Conservation (phyloP, 2,888 invertebrate genomes). For the Leptinotarsa rubiginosa region DNA sequence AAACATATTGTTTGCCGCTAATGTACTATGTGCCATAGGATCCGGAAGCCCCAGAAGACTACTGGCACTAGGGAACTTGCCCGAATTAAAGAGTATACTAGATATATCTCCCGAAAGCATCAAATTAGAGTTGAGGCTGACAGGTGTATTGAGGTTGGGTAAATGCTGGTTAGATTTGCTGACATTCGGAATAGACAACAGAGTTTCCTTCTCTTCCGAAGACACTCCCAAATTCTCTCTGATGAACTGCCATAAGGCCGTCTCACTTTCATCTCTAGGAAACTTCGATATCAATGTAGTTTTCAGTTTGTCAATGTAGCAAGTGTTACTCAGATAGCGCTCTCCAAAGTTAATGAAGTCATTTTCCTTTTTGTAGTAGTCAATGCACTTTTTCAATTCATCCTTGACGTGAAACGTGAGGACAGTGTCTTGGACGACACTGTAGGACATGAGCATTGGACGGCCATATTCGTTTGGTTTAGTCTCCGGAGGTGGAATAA, state of each 20-base stretch:
- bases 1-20: conserved; percentile 84
- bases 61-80: conserved; percentile 74
- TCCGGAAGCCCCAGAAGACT: conserved; percentile 77
- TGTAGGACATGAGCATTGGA: conserved; percentile 91
- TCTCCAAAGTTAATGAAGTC: conserved; percentile 77
- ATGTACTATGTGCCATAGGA: conserved; percentile 80
- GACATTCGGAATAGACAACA: conserved; percentile 70
- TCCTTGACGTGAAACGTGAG: conserved; percentile 84
- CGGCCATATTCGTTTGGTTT: conserved; percentile 92
- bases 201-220: conserved; percentile 76
- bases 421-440: conserved; percentile 83
- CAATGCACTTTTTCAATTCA: conserved; percentile 87
- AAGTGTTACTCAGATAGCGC: conserved; percentile 76
- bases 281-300: conserved; percentile 84
- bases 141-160: conserved; percentile 57
- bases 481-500: conserved; percentile 94
- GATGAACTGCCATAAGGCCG: conserved; percentile 83
- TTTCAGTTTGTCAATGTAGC: conserved; percentile 88
- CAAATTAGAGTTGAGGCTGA: conserved; percentile 71
- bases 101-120: conserved; percentile 76
- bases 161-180: conserved; percentile 61
- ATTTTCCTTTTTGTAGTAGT: conserved; percentile 81
- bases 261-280: conserved; percentile 80
- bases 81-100: conserved; percentile 76
- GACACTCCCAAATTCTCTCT: conserved; percentile 80